phyloP scores from a whole-genome alignment of 1,140 invertebrate genomes.

The Xylocopa sonorina region DNA sequence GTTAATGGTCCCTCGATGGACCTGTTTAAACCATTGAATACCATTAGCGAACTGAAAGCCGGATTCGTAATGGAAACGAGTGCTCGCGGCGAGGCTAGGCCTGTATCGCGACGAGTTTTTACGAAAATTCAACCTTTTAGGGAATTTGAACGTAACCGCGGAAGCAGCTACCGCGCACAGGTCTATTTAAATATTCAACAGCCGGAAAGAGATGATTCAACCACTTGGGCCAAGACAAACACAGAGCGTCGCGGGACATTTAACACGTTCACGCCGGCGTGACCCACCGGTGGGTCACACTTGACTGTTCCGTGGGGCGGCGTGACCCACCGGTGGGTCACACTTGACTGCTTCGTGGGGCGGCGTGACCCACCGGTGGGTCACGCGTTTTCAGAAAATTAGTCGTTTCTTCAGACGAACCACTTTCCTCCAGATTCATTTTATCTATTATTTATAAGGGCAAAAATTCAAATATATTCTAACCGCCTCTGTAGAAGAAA shows the following conservation, averaged over 20 bases:
- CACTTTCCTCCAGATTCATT: too few relatives aligned
- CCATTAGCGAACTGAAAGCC: not conserved
- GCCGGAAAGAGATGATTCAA: conserved; percentile 46
- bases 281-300: too few relatives aligned
- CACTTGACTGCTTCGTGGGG: too few relatives aligned
- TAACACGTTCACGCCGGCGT: too few relatives aligned
- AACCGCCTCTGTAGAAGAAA: too few relatives aligned
- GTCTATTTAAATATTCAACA: conserved; percentile 59
- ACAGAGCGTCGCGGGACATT: conserved; percentile 39
- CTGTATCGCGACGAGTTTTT: conserved; percentile 7
- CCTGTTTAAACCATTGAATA: not conserved
- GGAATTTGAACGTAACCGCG: conserved; percentile 35
- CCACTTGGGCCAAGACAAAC: conserved; percentile 5
- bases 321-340: too few relatives aligned
- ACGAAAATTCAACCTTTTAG: conserved; percentile 27
- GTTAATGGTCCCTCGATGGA: not conserved
- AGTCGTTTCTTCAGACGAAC: too few relatives aligned
- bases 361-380: too few relatives aligned
- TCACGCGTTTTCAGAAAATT: too few relatives aligned
- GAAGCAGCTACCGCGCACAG: not conserved
- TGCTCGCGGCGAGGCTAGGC: not conserved
- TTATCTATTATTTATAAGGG: too few relatives aligned
- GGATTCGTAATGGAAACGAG: not conserved
- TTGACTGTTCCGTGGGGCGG: too few relatives aligned
- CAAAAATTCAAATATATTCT: too few relatives aligned